Evolutionary conservation across 2,113 vertebrate species (phyloP).

Genomic region (Nothocercus julius): DNA sequence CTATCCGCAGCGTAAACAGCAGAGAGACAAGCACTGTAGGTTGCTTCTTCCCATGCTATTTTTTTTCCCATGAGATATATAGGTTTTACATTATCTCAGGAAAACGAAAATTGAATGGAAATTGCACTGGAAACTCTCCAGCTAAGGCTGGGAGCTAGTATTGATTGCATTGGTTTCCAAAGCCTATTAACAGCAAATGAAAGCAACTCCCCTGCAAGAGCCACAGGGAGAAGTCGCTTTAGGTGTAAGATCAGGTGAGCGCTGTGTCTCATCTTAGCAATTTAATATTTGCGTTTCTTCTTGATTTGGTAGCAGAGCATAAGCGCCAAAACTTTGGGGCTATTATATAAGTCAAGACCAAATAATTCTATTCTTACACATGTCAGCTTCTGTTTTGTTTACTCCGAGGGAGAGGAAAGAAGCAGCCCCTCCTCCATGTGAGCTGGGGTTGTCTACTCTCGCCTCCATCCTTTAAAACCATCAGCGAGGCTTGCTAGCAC

Average conservation of each 20-base stretch:
- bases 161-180: slow-evolving; percentile 25
- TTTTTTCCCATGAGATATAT: not conserved
- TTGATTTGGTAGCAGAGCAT: not conserved
- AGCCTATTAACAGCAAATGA: slow-evolving; percentile 21
- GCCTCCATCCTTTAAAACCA: not conserved
- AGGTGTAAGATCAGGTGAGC: not conserved
- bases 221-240: not conserved
- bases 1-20: not conserved
- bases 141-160: not conserved
- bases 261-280: not conserved
- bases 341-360: not conserved
- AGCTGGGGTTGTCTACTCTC: not conserved
- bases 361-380: not conserved
- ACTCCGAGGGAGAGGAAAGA: not conserved
- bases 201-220: slow-evolving; percentile 22
- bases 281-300: not conserved
- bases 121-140: not conserved
- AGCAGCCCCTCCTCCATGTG: not conserved
- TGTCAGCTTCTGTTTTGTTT: not conserved
- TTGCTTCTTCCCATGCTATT: not conserved
- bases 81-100: not conserved
- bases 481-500: slow-evolving; percentile 13
- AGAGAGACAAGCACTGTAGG: not conserved
- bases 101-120: not conserved
- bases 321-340: not conserved